phyloP scores from a whole-genome alignment of 1,140 invertebrate species.

The Adoxophyes honmai region DNA sequence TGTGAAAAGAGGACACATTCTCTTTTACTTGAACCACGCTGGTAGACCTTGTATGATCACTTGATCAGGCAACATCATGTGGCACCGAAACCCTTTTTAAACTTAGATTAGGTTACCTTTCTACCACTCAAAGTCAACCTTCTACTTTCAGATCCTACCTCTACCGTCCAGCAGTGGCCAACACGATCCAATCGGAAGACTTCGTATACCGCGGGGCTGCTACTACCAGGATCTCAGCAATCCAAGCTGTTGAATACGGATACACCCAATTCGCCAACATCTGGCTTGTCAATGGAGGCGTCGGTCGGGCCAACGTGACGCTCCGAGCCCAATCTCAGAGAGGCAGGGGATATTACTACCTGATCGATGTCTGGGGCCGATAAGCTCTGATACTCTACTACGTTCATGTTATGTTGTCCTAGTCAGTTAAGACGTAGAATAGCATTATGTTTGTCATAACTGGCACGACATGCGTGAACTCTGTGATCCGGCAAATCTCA shows the following conservation, averaged over 20 bases:
- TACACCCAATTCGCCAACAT: conserved; percentile 35
- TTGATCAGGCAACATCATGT: no score
- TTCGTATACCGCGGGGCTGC: conserved; percentile 33
- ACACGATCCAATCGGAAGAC: conserved; percentile 44
- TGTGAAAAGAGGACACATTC: no score
- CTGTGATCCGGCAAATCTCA: no score
- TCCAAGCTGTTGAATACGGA: conserved; percentile 41
- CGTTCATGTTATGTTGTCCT: no score
- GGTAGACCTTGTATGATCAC: no score
- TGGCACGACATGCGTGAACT: no score
- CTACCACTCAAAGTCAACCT: no score
- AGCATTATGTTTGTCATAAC: no score
- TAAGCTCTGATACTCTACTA: conserved; percentile 16
- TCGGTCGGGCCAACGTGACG: conserved; percentile 26
- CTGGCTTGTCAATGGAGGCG: conserved; percentile 38
- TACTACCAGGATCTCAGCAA: conserved; percentile 33
- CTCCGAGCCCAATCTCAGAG: conserved; percentile 22
- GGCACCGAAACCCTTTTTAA: no score
- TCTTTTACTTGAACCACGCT: no score
- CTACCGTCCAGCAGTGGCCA: conserved; percentile 27
- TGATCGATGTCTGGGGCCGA: conserved; percentile 30
- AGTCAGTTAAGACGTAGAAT: no score
- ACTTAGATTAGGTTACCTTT: no score
- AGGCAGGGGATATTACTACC: conserved; percentile 26
- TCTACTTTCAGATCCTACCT: conserved; percentile 45